Evolutionary conservation across 2,888 invertebrate genomes (phyloP).

Genomic region (Biston betularia): DNA sequence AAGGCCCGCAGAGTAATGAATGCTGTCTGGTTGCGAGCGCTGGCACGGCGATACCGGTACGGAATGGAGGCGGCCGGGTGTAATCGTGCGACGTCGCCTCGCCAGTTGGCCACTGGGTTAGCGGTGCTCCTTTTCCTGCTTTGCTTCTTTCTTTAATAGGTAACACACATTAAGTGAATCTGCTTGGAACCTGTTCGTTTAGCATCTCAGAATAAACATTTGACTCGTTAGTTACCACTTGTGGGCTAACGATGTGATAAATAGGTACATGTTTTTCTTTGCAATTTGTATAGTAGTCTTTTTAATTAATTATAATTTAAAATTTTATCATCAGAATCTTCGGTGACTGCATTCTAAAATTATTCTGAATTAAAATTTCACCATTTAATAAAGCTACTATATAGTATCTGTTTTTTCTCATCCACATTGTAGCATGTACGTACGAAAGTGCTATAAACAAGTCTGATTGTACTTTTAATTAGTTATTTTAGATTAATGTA

Average conservation of each 20-base stretch:
- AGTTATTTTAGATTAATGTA: constrained; percentile 7
- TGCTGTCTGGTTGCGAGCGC: constrained; percentile 67
- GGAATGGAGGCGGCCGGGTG: constrained; percentile 75
- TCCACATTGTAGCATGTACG: not conserved
- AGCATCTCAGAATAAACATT: constrained; percentile 34
- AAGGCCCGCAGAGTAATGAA: constrained; percentile 60
- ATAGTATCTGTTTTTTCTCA: not conserved
- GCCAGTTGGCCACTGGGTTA: constrained; percentile 86
- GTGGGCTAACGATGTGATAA: constrained; percentile 19
- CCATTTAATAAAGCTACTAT: constrained; percentile 2
- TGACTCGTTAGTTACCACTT: constrained; percentile 9
- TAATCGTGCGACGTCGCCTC: constrained; percentile 75
- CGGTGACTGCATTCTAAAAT: not conserved
- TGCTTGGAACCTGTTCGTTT: constrained; percentile 48
- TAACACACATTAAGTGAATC: constrained; percentile 63
- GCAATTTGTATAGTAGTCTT: not conserved
- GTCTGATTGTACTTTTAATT: constrained; percentile 17
- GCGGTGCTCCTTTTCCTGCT: constrained; percentile 84
- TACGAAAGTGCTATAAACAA: constrained; percentile 11
- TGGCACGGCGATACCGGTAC: constrained; percentile 73
- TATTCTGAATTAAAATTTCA: constrained; percentile 3
- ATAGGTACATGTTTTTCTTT: not conserved
- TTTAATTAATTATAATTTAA: not conserved
- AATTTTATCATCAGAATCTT: not conserved
- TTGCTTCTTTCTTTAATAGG: constrained; percentile 71